These are phyloP conservation scores for Zingel zingel DNA, from an alignment of 2,113 vertebrate species.

Conservation along the genomic window DNA sequence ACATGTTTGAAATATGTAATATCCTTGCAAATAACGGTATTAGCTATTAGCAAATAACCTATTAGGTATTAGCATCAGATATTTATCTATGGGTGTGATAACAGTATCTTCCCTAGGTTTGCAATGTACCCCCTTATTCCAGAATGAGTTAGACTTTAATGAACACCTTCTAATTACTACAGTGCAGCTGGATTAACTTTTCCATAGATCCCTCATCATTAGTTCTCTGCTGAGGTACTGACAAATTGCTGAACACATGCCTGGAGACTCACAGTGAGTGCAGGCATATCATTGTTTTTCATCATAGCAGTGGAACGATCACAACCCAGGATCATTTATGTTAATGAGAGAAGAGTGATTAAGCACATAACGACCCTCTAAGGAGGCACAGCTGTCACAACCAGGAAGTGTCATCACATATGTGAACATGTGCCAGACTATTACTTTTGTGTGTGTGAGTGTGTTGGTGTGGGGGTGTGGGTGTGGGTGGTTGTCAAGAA, in stretches of 20 bases:
- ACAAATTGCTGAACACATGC: constrained; percentile 86
- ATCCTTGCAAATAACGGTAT: constrained; percentile 11
- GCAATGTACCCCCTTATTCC: constrained; percentile 23
- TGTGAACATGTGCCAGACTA: constrained; percentile 92
- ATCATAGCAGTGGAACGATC: constrained; percentile 84
- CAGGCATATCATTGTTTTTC: constrained; percentile 84
- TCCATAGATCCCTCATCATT: constrained; percentile 85
- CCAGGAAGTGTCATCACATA: constrained; percentile 93
- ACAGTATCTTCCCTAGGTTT: constrained; percentile 20
- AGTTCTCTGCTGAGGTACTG: constrained; percentile 75
- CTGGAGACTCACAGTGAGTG: constrained; percentile 80
- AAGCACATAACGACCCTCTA: constrained; percentile 96
- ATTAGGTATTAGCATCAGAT: neutral
- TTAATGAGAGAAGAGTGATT: constrained; percentile 99
- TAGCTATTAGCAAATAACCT: neutral
- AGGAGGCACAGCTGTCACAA: constrained; percentile 98
- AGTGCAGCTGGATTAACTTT: constrained; percentile 81
- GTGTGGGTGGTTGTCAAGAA: constrained; percentile 64
- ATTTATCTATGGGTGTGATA: constrained; percentile 12
- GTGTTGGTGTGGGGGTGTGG: constrained; percentile 88
- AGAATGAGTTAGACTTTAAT: constrained; percentile 72
- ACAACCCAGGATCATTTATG: constrained; percentile 98
- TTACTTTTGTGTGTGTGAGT: constrained; percentile 86
- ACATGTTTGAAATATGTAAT: neutral
- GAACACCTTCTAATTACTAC: constrained; percentile 78